Evolutionary conservation across 2,797 vertebrate species (phyloP).

Genomic region (Cossypha polioptera): DNA sequence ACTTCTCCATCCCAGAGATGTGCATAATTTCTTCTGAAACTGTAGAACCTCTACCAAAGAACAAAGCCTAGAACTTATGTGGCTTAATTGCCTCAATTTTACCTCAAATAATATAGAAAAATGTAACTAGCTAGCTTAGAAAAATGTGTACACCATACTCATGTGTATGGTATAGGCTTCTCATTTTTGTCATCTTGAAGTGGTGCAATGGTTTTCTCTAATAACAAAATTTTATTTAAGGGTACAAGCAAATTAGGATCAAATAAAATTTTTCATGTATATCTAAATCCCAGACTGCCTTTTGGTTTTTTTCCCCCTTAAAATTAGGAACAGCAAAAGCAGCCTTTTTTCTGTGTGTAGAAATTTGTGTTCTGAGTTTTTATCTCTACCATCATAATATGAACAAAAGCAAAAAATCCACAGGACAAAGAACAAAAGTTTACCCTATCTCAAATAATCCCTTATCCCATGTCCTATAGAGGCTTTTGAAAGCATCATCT

Average conservation of each 20-base stretch:
- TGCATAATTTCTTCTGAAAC: background rate
- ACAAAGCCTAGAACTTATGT: background rate
- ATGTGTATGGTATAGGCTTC: background rate
- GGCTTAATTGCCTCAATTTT: background rate
- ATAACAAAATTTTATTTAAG: background rate
- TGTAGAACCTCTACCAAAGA: background rate
- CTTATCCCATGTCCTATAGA: background rate
- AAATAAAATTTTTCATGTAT: background rate
- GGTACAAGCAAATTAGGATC: background rate
- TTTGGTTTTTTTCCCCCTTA: background rate
- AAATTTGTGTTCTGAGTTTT: background rate
- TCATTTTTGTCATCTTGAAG: background rate
- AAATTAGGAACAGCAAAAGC: background rate
- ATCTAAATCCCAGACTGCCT: background rate
- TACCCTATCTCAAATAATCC: background rate
- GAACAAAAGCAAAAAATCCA: background rate
- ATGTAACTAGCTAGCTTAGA: background rate
- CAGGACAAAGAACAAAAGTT: background rate
- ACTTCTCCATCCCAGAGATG: background rate
- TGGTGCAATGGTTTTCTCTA: background rate
- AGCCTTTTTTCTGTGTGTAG: background rate
- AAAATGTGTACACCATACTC: background rate
- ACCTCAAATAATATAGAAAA: background rate
- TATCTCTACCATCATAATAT: background rate
- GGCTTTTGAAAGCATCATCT: background rate